phyloP scores from a whole-genome alignment of 2,797 vertebrate species.

The Cyclura pinguis region DNA sequence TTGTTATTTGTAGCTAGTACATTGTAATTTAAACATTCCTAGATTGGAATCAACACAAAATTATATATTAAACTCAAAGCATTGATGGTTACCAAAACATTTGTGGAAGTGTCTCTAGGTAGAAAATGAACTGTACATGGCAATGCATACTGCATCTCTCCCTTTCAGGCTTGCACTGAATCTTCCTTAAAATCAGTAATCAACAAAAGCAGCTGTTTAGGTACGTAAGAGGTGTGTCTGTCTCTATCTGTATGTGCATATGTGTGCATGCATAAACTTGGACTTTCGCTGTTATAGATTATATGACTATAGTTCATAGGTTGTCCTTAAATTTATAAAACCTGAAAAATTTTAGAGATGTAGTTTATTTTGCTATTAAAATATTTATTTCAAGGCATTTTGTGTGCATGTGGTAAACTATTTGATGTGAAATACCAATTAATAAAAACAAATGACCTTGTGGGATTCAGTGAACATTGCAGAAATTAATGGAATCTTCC shows the following conservation, averaged over 20 bases:
- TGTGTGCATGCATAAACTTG: too few relatives aligned
- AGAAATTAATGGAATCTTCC: not conserved
- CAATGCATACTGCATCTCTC: not conserved
- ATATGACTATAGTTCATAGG: not conserved
- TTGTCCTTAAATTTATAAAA: not conserved
- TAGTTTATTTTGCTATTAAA: not conserved
- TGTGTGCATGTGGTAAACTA: not conserved
- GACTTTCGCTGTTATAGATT: not conserved
- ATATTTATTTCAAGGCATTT: not conserved
- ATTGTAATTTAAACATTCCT: not conserved
- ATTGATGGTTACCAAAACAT: not conserved
- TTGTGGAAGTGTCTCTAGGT: not conserved
- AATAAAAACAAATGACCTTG: not conserved
- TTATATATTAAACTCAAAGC: not conserved
- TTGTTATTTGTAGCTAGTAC: too few relatives aligned
- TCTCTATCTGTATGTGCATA: not conserved
- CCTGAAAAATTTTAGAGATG: not conserved
- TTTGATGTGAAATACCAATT: not conserved
- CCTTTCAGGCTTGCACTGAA: not conserved
- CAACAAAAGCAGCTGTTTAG: not conserved
- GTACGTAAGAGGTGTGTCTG: not conserved
- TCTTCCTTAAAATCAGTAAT: not conserved
- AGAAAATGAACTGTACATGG: not conserved
- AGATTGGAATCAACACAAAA: not conserved
- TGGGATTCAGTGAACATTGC: not conserved